Evolutionary conservation across 2,888 invertebrate species (phyloP).

Genomic region (Smittia sp.): DNA sequence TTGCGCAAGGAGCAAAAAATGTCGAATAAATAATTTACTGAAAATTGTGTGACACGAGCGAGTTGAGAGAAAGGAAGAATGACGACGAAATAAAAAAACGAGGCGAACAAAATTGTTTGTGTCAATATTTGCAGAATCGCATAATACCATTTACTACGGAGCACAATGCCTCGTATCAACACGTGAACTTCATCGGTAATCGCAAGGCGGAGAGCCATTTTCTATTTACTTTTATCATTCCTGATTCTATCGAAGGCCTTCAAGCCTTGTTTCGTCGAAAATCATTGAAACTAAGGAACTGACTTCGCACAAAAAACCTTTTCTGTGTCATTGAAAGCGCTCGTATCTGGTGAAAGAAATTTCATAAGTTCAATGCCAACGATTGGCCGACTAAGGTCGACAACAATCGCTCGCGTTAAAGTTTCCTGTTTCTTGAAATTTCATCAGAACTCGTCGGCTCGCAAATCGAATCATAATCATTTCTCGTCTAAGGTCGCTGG

Average conservation of each 20-base stretch:
- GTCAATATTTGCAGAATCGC: slow-evolving; percentile 32
- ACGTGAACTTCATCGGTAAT: background rate
- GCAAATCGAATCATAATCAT: background rate
- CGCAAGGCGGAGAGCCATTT: background rate
- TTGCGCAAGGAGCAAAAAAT: background rate
- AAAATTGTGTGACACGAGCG: slow-evolving; percentile 26
- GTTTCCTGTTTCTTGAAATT: background rate
- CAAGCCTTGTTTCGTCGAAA: too few species aligned
- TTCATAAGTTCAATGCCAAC: background rate
- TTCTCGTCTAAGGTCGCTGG: background rate
- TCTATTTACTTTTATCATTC: background rate
- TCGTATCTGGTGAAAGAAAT: background rate
- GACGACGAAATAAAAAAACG: slow-evolving; percentile 4
- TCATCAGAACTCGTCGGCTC: background rate
- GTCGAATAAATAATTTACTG: slow-evolving; percentile 29
- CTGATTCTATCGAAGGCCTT: too few species aligned
- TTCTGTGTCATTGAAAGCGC: background rate
- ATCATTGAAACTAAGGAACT: too few species aligned
- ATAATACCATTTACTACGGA: slow-evolving; percentile 11
- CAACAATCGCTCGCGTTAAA: background rate
- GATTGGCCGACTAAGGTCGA: background rate
- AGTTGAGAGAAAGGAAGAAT: background rate
- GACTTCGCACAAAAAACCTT: background rate
- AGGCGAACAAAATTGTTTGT: slow-evolving; percentile 27
- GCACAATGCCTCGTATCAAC: background rate